Evolutionary conservation across 92 coral and sea anemone species (phyloP).

Genomic region (Chrysogorgia sp.): DNA sequence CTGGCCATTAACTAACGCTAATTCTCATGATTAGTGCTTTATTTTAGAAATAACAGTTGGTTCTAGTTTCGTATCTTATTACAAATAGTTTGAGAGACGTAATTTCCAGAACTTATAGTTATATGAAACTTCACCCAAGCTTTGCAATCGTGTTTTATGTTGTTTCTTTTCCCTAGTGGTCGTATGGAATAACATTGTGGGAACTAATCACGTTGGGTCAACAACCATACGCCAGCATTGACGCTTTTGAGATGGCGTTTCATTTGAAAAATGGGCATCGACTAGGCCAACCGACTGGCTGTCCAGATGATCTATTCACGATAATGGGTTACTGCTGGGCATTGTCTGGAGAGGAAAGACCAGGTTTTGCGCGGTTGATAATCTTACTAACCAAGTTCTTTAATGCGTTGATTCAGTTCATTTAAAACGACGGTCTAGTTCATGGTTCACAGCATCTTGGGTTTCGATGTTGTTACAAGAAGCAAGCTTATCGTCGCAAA

Average conservation of each 20-base stretch:
- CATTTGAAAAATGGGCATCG: constrained; percentile 96
- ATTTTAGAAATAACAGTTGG: no score
- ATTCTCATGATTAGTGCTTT: no score
- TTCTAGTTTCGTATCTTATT: no score
- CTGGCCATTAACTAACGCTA: no score
- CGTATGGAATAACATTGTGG: constrained; percentile 96
- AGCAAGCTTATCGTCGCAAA: no score
- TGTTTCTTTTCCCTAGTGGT: constrained; percentile 67
- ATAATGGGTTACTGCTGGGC: constrained; percentile 99
- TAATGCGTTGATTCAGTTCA: constrained; percentile 89
- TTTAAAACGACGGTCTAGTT: no score
- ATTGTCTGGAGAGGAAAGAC: constrained; percentile 91
- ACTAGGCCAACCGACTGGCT: constrained; percentile 91
- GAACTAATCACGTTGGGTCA: constrained; percentile 94
- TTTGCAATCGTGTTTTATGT: no score
- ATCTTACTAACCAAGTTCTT: constrained; percentile 83
- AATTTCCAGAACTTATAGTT: no score
- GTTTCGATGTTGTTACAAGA: background rate
- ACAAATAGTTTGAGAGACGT: no score
- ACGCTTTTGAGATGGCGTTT: constrained; percentile 96
- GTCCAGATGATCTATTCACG: constrained; percentile 96
- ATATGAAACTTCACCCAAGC: no score
- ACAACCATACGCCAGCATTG: constrained; percentile 95
- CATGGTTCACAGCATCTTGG: background rate
- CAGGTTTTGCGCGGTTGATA: constrained; percentile 85